phyloP scores from a whole-genome alignment of 2,888 invertebrate genomes.

The Leptinotarsa peninsularis region DNA sequence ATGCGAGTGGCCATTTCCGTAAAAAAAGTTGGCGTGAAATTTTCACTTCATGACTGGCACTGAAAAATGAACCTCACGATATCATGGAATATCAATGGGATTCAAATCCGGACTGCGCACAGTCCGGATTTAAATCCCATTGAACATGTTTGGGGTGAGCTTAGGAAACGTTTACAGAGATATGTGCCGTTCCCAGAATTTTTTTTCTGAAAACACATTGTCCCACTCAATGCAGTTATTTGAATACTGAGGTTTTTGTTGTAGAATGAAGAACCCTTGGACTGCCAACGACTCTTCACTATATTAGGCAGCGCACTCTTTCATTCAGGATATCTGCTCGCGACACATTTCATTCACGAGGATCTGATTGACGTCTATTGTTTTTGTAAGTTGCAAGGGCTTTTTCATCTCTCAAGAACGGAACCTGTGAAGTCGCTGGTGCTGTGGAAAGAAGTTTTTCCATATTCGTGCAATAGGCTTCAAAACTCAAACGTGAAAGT shows the following conservation, averaged over 20 bases:
- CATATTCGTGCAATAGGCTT: conserved; percentile 66
- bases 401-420: conserved; percentile 76
- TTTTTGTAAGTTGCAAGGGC: conserved; percentile 80
- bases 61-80: no score
- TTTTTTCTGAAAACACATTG: no score
- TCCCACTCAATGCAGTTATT: not conserved
- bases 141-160: no score
- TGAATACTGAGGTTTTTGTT: conserved; percentile 49
- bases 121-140: no score
- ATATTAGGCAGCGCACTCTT: conserved; percentile 69
- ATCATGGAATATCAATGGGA: no score
- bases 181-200: no score
- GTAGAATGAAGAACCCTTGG: conserved; percentile 80
- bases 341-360: conserved; percentile 81
- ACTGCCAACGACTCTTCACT: conserved; percentile 77
- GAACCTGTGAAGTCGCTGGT: conserved; percentile 79
- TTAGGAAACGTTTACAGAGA: no score
- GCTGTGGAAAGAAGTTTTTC: conserved; percentile 82
- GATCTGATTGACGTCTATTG: conserved; percentile 82
- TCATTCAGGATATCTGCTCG: conserved; percentile 77
- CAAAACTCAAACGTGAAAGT: conserved; percentile 63
- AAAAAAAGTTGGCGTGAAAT: no score
- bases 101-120: no score
- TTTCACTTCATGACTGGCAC: no score
- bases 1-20: no score